These are phyloP conservation scores for Plutella xylostella DNA, from an alignment of 2,888 invertebrate species.

Conservation along the genomic window DNA sequence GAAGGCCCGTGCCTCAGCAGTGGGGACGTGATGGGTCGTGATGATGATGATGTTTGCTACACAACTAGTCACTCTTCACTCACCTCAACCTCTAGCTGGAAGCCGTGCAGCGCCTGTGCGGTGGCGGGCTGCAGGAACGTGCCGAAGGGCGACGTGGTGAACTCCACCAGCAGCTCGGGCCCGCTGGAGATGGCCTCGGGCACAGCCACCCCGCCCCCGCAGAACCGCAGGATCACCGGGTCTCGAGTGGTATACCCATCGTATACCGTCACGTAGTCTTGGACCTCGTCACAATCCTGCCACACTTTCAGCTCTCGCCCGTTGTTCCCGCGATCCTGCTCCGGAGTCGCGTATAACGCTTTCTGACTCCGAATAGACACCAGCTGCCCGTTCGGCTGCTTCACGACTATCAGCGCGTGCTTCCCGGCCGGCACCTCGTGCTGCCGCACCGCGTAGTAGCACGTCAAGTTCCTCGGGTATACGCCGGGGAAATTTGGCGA, in stretches of 20 bases:
- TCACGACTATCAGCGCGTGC: conserved; percentile 88
- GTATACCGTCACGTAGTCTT: conserved; percentile 90
- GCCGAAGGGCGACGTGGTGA: conserved; percentile 90
- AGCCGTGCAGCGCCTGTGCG: conserved; percentile 84
- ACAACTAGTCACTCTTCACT: conserved; percentile 12
- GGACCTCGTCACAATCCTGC: conserved; percentile 88
- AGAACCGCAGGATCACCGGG: conserved; percentile 89
- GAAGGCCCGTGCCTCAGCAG: no score
- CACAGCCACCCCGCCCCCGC: conserved; percentile 88
- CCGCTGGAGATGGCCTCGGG: conserved; percentile 90
- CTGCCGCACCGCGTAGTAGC: conserved; percentile 91
- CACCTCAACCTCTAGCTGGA: conserved; percentile 86
- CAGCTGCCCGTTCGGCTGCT: conserved; percentile 87
- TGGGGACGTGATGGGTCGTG: no score
- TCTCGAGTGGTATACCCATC: conserved; percentile 91
- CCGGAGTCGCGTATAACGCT: conserved; percentile 70
- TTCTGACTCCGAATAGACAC: conserved; percentile 85
- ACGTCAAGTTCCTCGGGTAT: conserved; percentile 93
- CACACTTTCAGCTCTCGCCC: conserved; percentile 75
- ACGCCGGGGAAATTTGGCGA: conserved; percentile 94
- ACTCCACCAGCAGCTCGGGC: conserved; percentile 88
- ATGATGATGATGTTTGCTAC: background rate
- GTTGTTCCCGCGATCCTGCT: conserved; percentile 69
- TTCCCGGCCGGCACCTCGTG: conserved; percentile 89
- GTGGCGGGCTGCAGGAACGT: conserved; percentile 87